phyloP scores from a whole-genome alignment of 2,113 vertebrate species.

The Arizona elegans region DNA sequence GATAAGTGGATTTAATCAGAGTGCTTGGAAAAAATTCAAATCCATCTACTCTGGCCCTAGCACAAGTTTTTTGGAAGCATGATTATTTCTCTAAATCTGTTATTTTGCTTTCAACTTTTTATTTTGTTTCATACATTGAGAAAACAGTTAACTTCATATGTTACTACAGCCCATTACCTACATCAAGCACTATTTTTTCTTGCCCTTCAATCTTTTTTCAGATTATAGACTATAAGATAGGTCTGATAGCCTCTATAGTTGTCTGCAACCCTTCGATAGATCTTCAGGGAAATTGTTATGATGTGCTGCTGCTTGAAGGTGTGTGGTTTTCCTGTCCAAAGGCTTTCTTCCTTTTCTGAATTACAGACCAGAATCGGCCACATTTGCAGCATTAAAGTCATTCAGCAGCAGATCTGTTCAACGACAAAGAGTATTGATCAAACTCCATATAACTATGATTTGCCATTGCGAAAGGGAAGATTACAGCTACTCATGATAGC shows the following conservation, averaged over 20 bases:
- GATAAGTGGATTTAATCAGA: background rate
- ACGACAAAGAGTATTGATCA: background rate
- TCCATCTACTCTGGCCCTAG: background rate
- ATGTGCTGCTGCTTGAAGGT: background rate
- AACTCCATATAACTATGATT: background rate
- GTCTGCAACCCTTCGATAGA: background rate
- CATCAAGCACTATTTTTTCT: background rate
- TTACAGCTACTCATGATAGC: background rate
- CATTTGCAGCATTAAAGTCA: background rate
- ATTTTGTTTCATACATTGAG: background rate
- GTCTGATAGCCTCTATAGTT: background rate
- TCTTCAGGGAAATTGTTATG: background rate
- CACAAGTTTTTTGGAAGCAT: background rate
- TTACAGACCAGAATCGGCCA: background rate
- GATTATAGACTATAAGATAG: background rate
- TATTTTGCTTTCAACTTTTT: background rate
- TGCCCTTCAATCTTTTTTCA: background rate
- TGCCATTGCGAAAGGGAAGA: background rate
- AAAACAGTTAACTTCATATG: background rate
- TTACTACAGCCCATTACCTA: background rate
- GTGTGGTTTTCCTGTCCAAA: background rate
- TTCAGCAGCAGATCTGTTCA: background rate
- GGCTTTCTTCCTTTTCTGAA: background rate
- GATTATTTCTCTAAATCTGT: background rate
- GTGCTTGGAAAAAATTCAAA: background rate